Conservation (phyloP, 2,113 vertebrate genomes). For the Nothocercus nigrocapillus region DNA sequence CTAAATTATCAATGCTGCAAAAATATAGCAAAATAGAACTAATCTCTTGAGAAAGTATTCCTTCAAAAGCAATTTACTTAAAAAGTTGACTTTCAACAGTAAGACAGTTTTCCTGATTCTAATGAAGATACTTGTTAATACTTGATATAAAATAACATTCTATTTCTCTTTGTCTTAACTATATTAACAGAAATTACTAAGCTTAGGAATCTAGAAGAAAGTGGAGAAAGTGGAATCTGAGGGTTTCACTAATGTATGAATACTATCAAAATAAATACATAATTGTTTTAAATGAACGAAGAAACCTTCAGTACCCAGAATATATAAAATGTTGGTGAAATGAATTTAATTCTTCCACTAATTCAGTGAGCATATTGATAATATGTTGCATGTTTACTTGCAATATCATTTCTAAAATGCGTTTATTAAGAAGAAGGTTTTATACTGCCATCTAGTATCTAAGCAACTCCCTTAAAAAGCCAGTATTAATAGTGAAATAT, state of each 20-base stretch:
- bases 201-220: neutral
- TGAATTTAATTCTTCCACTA: constrained; percentile 19
- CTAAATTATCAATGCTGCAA: neutral
- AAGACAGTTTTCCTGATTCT: neutral
- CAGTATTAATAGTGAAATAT: neutral
- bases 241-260: neutral
- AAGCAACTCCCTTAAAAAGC: constrained; percentile 22
- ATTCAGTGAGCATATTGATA: neutral
- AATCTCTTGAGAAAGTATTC: neutral
- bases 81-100: neutral
- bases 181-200: neutral
- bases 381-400: neutral
- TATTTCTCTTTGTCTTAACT: neutral
- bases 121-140: neutral
- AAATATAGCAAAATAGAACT: neutral
- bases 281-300: neutral
- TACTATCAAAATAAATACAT: neutral
- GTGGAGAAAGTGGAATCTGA: neutral
- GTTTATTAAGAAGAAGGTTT: constrained; percentile 28
- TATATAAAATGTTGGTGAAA: neutral
- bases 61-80: neutral
- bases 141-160: neutral
- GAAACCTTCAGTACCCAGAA: neutral
- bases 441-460: constrained; percentile 54
- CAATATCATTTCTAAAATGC: constrained; percentile 5